Evolutionary conservation across 2,888 invertebrate species (phyloP).

Genomic region (Clistopyga incitator): DNA sequence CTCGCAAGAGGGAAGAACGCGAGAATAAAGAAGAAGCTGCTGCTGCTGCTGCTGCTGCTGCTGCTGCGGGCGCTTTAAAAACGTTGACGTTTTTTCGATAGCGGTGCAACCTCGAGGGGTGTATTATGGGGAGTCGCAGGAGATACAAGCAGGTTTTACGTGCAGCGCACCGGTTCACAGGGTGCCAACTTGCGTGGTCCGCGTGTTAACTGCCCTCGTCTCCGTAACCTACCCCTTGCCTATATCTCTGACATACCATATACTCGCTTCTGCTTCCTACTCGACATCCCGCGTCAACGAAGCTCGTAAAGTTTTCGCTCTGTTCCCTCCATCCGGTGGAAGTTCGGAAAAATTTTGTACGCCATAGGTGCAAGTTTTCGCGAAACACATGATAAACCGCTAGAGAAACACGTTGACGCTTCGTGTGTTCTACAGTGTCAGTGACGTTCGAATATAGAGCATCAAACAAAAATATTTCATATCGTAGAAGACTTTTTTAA

Average conservation of each 20-base stretch:
- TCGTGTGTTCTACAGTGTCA: conserved; percentile 2
- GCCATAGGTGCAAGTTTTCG: conserved; percentile 50
- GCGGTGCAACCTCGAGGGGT: conserved; percentile 22
- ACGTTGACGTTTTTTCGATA: conserved; percentile 47
- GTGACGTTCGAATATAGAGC: not conserved
- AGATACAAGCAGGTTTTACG: conserved; percentile 31
- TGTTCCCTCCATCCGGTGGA: conserved; percentile 5
- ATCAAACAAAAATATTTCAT: not conserved
- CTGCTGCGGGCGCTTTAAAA: conserved; percentile 32
- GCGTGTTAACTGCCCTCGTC: conserved; percentile 20
- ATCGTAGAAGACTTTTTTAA: too few species aligned
- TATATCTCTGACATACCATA: conserved; percentile 2
- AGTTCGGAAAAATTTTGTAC: conserved; percentile 46
- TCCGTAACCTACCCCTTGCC: conserved; percentile 3
- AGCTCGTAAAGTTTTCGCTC: conserved; percentile 57
- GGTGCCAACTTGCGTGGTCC: conserved; percentile 17
- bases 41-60: conserved; percentile 14
- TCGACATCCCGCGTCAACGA: conserved; percentile 29
- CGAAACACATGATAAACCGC: conserved; percentile 28
- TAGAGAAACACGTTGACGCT: conserved; percentile 28
- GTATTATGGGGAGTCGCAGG: not conserved
- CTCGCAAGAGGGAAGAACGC: not conserved
- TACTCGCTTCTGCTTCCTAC: conserved; percentile 9
- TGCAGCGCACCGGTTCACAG: conserved; percentile 7
- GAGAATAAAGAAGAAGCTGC: not conserved